These are phyloP conservation scores for Lampris megalopsis DNA, from an alignment of 2,113 vertebrate genomes.

Conservation along the genomic window DNA sequence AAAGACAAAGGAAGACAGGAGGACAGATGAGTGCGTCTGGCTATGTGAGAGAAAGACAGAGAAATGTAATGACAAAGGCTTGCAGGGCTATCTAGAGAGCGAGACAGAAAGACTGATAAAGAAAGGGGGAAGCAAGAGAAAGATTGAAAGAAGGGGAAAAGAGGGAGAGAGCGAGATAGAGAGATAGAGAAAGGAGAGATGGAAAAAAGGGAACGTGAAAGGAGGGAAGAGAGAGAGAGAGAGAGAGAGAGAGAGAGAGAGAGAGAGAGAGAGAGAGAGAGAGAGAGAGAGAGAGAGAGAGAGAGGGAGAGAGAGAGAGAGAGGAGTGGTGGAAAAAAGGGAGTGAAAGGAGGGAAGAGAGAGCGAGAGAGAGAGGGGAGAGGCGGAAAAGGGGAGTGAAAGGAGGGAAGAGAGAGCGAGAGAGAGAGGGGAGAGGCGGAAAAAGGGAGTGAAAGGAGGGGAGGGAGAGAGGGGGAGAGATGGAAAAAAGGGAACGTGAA, in stretches of 20 bases:
- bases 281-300: background rate
- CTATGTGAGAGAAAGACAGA: no score
- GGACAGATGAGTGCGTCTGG: no score
- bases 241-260: background rate
- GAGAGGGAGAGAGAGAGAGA: background rate
- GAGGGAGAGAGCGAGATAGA: no score
- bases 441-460: background rate
- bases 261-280: background rate
- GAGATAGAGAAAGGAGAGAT: no score
- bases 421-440: conserved; percentile 25
- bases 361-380: background rate
- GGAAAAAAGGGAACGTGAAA: background rate
- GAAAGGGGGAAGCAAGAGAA: no score
- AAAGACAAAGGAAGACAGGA: background rate
- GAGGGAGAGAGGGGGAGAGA: background rate
- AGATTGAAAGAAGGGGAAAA: no score
- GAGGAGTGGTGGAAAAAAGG: background rate
- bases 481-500: background rate
- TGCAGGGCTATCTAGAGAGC: no score
- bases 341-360: no score
- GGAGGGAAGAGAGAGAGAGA: background rate
- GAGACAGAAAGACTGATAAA: no score
- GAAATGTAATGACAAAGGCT: no score
- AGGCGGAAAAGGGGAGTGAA: background rate
- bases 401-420: background rate